These are phyloP conservation scores for Acrobasis repandana DNA, from an alignment of 2,888 invertebrate genomes.

Conservation along the genomic window DNA sequence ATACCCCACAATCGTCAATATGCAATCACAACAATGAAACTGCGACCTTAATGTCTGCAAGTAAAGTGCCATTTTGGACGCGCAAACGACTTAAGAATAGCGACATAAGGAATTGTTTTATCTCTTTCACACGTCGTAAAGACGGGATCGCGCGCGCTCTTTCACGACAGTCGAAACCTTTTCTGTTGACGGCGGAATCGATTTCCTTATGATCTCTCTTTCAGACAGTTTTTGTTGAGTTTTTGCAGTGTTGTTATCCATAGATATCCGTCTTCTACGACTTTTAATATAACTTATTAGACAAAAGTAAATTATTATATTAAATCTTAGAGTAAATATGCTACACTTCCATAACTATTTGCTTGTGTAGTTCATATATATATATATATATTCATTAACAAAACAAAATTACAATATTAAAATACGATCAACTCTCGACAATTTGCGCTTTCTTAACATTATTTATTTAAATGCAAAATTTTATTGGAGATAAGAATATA, in stretches of 20 bases:
- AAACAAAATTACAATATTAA: no score
- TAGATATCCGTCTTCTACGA: conserved; percentile 78
- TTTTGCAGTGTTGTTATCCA: conserved; percentile 56
- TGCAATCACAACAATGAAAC: conserved; percentile 75
- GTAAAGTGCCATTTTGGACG: conserved; percentile 75
- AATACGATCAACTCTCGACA: no score
- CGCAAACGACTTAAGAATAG: conserved; percentile 77
- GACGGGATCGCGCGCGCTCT: conserved; percentile 66
- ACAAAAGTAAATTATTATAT: background rate
- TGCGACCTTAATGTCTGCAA: conserved; percentile 73
- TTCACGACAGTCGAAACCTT: conserved; percentile 63
- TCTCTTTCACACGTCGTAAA: conserved; percentile 81
- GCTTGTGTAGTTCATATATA: no score
- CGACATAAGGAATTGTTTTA: conserved; percentile 81
- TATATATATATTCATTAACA: no score
- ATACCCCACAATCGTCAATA: conserved; percentile 70
- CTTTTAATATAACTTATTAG: conserved; percentile 30
- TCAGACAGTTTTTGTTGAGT: conserved; percentile 71
- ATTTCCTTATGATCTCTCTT: conserved; percentile 73
- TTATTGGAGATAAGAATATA: background rate
- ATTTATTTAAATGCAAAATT: conserved; percentile 3
- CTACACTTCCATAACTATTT: background rate
- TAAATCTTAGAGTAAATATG: background rate
- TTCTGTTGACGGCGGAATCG: conserved; percentile 72
- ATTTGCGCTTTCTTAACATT: no score